Conservation (phyloP, 2,888 invertebrate species). For the Bimastos eiseni region DNA sequence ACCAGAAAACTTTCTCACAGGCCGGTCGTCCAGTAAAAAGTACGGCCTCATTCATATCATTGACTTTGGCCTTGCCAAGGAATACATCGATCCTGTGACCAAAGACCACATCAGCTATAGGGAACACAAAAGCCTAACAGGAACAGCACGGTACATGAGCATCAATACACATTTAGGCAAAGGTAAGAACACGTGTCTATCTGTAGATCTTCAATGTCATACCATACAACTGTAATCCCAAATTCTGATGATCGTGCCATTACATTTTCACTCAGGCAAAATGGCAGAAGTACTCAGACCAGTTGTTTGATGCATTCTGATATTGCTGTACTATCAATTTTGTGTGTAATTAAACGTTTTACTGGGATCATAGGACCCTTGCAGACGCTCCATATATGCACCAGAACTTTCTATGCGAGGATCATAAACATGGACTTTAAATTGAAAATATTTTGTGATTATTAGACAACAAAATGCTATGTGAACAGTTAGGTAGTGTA, state of each 20-base stretch:
- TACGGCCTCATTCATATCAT: slow-evolving; percentile 99
- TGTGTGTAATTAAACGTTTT: not conserved
- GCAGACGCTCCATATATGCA: not conserved
- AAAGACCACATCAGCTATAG: slow-evolving; percentile 97
- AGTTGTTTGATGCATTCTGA: not conserved
- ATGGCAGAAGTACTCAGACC: not conserved
- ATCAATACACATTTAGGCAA: slow-evolving; percentile 99
- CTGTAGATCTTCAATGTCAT: not conserved
- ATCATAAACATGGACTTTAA: no score
- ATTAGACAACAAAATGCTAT: no score
- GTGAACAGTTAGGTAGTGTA: no score
- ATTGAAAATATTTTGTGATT: no score
- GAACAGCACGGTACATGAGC: slow-evolving; percentile 99
- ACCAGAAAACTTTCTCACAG: slow-evolving; percentile 99
- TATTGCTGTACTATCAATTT: not conserved
- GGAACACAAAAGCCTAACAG: slow-evolving; percentile 99
- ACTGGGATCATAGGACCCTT: not conserved
- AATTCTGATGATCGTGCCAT: not conserved
- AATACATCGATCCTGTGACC: slow-evolving; percentile 98
- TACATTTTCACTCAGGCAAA: not conserved
- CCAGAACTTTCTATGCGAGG: not conserved
- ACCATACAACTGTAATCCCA: not conserved
- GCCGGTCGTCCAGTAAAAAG: slow-evolving; percentile 91
- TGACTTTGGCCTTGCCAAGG: slow-evolving; percentile 99
- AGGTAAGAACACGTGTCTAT: slow-evolving; percentile 66